phyloP scores from a whole-genome alignment of 2,888 invertebrate genomes.

The Hypolimnas misippus region DNA sequence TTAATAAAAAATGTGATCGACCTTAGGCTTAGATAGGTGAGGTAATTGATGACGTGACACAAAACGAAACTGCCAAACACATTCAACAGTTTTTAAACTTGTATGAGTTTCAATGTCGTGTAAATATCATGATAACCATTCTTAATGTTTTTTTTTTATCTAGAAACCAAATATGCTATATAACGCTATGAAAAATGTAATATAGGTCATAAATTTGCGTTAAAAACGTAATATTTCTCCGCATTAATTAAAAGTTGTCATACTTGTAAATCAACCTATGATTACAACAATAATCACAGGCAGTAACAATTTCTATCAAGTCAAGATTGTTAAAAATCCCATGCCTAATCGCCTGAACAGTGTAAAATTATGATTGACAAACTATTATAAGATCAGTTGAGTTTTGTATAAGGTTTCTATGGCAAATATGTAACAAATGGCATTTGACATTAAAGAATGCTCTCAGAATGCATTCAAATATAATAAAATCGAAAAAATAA shows the following conservation, averaged over 20 bases:
- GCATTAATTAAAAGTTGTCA: conserved; percentile 15
- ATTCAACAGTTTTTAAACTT: conserved; percentile 38
- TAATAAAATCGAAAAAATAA: conserved; percentile 80
- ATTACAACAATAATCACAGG: conserved; percentile 19
- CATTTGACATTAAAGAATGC: conserved; percentile 78
- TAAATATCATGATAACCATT: conserved; percentile 49
- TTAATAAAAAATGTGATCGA: conserved; percentile 76
- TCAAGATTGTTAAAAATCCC: conserved; percentile 47
- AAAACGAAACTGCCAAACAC: conserved; percentile 49
- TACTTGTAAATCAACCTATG: conserved; percentile 12
- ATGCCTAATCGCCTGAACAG: conserved; percentile 50
- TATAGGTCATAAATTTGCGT: conserved; percentile 20
- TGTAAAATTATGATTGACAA: conserved; percentile 60
- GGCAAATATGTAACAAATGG: conserved; percentile 71
- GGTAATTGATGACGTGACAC: conserved; percentile 50
- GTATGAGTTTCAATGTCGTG: conserved; percentile 50
- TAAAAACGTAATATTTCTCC: conserved; percentile 26
- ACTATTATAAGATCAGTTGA: conserved; percentile 73
- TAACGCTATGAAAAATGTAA: conserved; percentile 18
- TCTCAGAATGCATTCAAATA: conserved; percentile 76
- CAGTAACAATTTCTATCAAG: conserved; percentile 33
- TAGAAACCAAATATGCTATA: conserved; percentile 20
- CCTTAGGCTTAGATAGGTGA: conserved; percentile 72
- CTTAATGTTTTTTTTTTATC: conserved; percentile 28
- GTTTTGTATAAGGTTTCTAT: conserved; percentile 81